These are phyloP conservation scores for Diadema setosum DNA, from an alignment of 35 echinoderm and acorn worm genomes.

Conservation along the genomic window DNA sequence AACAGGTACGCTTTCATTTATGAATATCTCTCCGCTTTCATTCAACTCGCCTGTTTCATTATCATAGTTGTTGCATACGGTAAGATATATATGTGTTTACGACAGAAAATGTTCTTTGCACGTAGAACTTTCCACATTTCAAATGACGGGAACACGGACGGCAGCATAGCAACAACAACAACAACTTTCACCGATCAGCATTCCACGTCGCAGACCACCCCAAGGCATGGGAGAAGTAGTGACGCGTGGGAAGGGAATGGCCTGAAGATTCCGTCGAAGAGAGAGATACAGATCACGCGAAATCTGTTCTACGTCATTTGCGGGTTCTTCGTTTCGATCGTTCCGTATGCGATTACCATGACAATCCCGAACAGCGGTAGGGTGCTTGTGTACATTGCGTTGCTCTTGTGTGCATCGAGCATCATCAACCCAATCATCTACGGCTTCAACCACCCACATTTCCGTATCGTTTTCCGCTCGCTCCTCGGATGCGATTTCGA, in stretches of 20 bases:
- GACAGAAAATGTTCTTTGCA: conserved; percentile 1
- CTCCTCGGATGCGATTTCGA: background rate
- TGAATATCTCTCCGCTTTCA: background rate
- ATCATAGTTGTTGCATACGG: conserved; percentile 7
- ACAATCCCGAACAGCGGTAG: conserved; percentile 42
- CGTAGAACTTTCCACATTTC: background rate
- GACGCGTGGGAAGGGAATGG: too few relatives aligned
- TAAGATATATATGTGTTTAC: background rate
- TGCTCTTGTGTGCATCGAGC: background rate
- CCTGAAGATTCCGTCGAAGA: background rate
- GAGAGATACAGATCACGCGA: conserved; percentile 37
- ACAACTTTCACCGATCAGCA: background rate
- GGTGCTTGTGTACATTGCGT: background rate
- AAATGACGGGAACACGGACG: background rate
- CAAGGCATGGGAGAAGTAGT: too few relatives aligned
- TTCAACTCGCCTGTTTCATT: conserved; percentile 5
- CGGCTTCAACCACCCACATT: conserved; percentile 32
- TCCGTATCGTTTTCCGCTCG: conserved; percentile 1
- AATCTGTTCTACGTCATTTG: conserved; percentile 52
- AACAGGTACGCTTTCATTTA: conserved; percentile 20
- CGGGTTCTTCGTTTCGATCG: conserved; percentile 47
- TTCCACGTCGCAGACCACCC: background rate
- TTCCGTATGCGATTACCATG: conserved; percentile 32
- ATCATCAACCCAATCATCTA: conserved; percentile 44
- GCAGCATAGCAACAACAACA: background rate